Conservation (phyloP, 2,888 invertebrate species). For the Patella depressa region DNA sequence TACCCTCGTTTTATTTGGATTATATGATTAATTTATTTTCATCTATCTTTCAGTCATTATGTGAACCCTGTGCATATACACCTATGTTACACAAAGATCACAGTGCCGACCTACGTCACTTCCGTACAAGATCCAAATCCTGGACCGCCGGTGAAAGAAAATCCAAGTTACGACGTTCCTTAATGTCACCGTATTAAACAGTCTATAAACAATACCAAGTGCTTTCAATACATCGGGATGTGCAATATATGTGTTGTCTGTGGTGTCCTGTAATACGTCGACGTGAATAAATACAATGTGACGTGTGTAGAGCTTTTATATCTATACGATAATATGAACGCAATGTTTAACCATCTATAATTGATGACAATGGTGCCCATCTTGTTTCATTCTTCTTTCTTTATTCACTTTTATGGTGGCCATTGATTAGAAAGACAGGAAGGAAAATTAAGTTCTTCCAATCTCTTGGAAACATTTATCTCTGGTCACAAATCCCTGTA, state of each 20-base stretch:
- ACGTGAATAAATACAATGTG: neutral
- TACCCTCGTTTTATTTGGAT: no score
- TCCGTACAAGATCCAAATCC: neutral
- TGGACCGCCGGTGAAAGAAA: neutral
- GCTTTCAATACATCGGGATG: slow-evolving; percentile 4
- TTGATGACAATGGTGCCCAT: no score
- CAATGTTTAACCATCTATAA: no score
- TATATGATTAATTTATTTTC: no score
- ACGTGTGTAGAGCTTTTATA: no score
- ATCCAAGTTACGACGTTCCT: neutral
- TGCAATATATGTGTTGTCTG: neutral
- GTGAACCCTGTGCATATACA: neutral
- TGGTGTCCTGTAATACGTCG: neutral
- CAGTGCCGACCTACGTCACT: neutral
- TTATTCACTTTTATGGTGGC: no score
- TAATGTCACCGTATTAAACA: slow-evolving; percentile 1
- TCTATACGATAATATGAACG: no score
- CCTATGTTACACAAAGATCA: slow-evolving; percentile 4
- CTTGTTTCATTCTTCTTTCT: no score
- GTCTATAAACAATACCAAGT: neutral
- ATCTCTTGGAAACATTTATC: no score
- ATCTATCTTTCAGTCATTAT: neutral
- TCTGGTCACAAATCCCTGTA: no score
- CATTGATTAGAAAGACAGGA: no score
- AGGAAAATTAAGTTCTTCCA: no score